Base-by-base conservation (phyloP, 2,888 invertebrate species). In the Panzeria rudis region DNA sequence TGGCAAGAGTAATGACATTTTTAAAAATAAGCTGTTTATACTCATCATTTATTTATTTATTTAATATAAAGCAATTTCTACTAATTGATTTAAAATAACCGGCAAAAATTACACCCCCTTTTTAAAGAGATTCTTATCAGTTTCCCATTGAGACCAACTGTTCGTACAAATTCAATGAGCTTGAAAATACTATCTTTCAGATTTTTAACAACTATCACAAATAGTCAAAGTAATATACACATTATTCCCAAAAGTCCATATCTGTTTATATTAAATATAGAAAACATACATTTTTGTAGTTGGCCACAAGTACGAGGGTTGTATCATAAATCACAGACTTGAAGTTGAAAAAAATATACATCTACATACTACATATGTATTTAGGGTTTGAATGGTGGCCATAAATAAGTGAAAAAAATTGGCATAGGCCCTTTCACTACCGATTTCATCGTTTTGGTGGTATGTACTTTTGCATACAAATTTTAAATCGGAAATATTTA, bases 191-290 rank as follows among this genome's bases (percentile, higher is more conserved):
- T 23, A 44, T 8, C 0, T 13, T 52, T 9, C 44, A 64, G 44
- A 68, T 52, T 35, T 20, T 35, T 38, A 35, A 52, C 20, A 52
- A 68, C 7, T 72, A n/a, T n/a, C n/a, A n/a, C n/a, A n/a, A n/a
- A n/a, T n/a, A n/a, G 44, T 59, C 44, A 44, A 15, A 56, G 15
- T n/a, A 44, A 41, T 44, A 41, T 44, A 9, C 2, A 23, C 23
- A 73, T 0, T 35, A 59, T 59, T 73, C 61, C 61, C 61, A 59
- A 62, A 61, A 15, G 73, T n/a, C 15, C n/a, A 35, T 35, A 38
- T 50, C 50, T 62, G 15, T 29, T 71, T 29, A 44, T 17, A 17
- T 44, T 38, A 44, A 59, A 72, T 9, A 72, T 32, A 32, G 59
- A 32, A 8, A 9, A 20, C 23, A 59, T 44, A 29, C n/a, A 38